phyloP scores from a whole-genome alignment of 37 sponge, comb jelly and placozoan species.

The Geodia barretti region DNA sequence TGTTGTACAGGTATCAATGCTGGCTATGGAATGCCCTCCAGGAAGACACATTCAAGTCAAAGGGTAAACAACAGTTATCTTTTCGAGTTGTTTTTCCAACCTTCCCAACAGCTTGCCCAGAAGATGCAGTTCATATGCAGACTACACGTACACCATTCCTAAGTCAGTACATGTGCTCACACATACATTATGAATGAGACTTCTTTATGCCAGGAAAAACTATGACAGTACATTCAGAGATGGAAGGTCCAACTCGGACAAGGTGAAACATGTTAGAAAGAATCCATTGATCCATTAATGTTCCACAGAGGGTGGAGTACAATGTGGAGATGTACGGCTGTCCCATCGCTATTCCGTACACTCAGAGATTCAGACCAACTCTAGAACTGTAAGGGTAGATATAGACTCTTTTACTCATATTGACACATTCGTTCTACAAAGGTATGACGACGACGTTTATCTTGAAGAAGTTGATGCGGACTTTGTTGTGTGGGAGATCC shows the following conservation, averaged over 20 bases:
- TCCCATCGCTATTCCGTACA: slow-evolving; percentile 15
- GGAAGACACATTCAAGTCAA: slow-evolving; percentile 34
- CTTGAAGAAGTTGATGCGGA: slow-evolving; percentile 26
- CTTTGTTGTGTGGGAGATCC: slow-evolving; percentile 38
- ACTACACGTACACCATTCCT: slow-evolving; percentile 25
- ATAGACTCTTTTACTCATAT: not conserved
- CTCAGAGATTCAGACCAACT: slow-evolving; percentile 12
- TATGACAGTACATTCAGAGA: slow-evolving; percentile 22
- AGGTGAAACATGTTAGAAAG: not conserved
- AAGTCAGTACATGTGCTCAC: not conserved
- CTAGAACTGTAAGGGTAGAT: slow-evolving; percentile 14
- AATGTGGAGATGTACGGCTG: slow-evolving; percentile 12
- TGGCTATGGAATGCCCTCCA: slow-evolving; percentile 22
- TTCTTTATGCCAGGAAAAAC: slow-evolving; percentile 1
- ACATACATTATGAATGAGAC: no score
- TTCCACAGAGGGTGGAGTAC: slow-evolving; percentile 1
- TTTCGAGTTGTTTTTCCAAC: not conserved
- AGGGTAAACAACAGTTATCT: not conserved
- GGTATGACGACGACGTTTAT: slow-evolving; percentile 26
- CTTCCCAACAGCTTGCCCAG: slow-evolving; percentile 1
- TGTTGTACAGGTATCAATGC: not conserved
- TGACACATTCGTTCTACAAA: not conserved
- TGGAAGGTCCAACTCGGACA: slow-evolving; percentile 9
- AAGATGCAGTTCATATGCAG: not conserved
- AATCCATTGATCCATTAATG: not conserved